phyloP scores from a whole-genome alignment of 2,888 invertebrate species.

The Eudasyphora cyanicolor region DNA sequence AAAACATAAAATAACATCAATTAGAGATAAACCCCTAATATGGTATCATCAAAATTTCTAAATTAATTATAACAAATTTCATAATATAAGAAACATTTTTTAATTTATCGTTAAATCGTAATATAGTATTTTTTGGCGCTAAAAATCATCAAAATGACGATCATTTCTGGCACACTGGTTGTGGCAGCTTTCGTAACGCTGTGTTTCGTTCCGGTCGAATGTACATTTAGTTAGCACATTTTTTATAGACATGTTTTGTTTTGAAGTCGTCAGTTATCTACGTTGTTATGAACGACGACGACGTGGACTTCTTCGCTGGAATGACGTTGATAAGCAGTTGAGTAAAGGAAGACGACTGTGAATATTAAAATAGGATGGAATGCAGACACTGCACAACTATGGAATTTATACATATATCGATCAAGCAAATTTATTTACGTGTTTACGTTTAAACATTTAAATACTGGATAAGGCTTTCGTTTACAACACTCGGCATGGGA shows the following conservation, averaged over 20 bases:
- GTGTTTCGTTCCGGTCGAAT: neutral
- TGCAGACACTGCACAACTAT: constrained; percentile 18
- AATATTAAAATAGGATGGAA: neutral
- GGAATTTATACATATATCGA: constrained; percentile 59
- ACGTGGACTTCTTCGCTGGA: no score
- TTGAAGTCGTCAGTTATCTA: neutral
- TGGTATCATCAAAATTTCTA: no score
- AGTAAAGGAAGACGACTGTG: neutral
- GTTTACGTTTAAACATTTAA: no score
- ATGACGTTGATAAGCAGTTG: constrained; percentile 4
- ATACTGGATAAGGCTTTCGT: neutral
- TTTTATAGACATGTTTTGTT: constrained; percentile 2
- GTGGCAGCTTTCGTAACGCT: no score
- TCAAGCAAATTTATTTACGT: constrained; percentile 54
- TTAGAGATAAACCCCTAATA: no score
- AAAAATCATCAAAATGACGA: no score
- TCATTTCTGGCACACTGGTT: no score
- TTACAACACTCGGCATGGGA: constrained; percentile 7
- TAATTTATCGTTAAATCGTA: no score
- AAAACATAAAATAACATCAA: no score
- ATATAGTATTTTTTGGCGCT: no score
- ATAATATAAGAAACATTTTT: no score
- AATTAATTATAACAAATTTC: no score
- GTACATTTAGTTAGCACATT: neutral
- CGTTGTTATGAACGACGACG: constrained; percentile 16